Conservation (phyloP, 2,113 vertebrate genomes). For the Cricetomys ansorgei region DNA sequence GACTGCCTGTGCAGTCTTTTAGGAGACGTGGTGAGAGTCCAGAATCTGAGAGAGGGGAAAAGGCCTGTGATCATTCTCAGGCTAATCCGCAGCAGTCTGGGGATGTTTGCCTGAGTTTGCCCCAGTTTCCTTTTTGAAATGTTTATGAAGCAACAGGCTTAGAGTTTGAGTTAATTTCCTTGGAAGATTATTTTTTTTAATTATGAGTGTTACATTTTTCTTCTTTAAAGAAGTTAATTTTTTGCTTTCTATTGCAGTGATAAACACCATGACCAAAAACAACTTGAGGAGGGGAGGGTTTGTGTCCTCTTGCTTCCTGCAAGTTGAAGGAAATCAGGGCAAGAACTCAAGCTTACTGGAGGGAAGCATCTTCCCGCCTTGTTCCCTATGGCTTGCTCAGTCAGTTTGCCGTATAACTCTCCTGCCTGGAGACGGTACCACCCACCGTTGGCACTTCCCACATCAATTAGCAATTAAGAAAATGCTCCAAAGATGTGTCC, state of each 20-base stretch:
- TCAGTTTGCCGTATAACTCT: not conserved
- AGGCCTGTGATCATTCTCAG: conserved; percentile 52
- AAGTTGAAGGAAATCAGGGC: not conserved
- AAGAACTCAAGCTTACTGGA: not conserved
- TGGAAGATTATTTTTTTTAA: conserved; percentile 49
- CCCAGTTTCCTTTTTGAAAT: conserved; percentile 56
- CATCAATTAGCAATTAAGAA: not conserved
- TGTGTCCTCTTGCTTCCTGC: not conserved
- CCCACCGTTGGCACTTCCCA: not conserved
- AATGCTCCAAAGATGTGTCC: not conserved
- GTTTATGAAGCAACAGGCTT: conserved; percentile 29
- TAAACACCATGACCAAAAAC: not conserved
- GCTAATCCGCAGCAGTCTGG: conserved; percentile 50
- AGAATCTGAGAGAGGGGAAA: not conserved
- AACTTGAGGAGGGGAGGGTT: not conserved
- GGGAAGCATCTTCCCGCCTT: not conserved
- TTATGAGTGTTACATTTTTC: not conserved
- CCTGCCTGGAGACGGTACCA: not conserved
- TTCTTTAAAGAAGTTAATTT: not conserved
- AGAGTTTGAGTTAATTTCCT: conserved; percentile 19
- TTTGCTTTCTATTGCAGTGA: not conserved
- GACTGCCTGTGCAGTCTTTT: not conserved
- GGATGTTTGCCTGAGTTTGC: conserved; percentile 36
- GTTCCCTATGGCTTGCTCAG: not conserved
- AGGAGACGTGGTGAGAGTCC: conserved; percentile 9